Percentiles rank a stretch among this genome's conserved stretches.
phyloP scores from a whole-genome alignment of 1,140 invertebrate species.

The Hetaerina americana region DNA sequence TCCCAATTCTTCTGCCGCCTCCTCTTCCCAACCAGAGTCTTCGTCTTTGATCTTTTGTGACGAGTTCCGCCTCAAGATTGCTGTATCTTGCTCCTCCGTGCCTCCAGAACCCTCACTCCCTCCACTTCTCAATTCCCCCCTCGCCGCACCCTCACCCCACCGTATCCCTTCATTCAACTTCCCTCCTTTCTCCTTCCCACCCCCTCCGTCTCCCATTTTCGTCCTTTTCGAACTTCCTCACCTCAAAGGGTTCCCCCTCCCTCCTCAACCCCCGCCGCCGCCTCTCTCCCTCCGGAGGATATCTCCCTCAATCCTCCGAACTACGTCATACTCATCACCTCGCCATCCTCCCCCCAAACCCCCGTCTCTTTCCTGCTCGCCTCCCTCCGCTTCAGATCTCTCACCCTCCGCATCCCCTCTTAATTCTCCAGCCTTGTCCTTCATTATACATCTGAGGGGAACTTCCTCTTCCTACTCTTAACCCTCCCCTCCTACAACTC shows the following conservation, averaged over 20 bases:
- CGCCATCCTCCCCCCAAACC: background rate
- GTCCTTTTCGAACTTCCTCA: background rate
- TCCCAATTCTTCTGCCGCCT: too few species aligned
- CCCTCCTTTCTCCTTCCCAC: background rate
- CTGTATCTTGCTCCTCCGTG: background rate
- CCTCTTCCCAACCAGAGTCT: background rate
- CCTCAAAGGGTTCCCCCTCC: background rate
- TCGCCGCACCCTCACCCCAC: background rate
- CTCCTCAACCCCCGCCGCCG: background rate
- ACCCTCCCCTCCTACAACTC: background rate
- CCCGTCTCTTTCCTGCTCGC: background rate
- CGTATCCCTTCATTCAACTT: background rate
- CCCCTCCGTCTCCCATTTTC: background rate
- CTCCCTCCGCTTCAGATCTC: background rate
- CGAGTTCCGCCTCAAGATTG: background rate
- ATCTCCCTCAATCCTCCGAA: too few species aligned
- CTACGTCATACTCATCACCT: too few species aligned
- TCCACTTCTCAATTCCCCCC: background rate
- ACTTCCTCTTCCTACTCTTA: background rate
- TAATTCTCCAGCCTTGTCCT: background rate
- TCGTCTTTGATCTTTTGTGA: background rate
- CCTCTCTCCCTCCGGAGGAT: too few species aligned
- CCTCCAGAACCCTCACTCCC: background rate
- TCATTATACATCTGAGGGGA: background rate
- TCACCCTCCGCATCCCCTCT: background rate